Evolutionary conservation across 2,888 invertebrate genomes (phyloP).

Genomic region (Drosophila cognata): DNA sequence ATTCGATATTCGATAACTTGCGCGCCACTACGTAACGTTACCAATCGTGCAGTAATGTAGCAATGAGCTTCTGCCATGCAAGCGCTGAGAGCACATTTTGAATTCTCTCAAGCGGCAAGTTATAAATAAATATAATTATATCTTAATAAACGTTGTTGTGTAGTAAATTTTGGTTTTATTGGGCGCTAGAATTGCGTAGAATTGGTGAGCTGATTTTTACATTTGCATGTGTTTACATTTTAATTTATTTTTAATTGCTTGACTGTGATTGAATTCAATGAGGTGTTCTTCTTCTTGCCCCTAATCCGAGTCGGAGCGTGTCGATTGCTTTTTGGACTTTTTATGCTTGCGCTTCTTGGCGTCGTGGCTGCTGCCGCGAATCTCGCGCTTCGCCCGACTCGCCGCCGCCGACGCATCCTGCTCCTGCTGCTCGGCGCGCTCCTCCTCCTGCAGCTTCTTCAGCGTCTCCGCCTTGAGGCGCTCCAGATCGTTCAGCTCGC

Average conservation of each 20-base stretch:
- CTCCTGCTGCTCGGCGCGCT: conserved; percentile 45
- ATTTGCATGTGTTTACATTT: conserved; percentile 24
- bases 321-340: conserved; percentile 81
- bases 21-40: conserved; percentile 1
- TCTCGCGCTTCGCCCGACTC: conserved; percentile 46
- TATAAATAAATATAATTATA: background rate
- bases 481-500: conserved; percentile 83
- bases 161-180: conserved; percentile 46
- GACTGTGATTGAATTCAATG: conserved; percentile 30
- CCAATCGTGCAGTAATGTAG: background rate
- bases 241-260: conserved; percentile 36
- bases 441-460: conserved; percentile 82
- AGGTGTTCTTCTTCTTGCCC: conserved; percentile 7
- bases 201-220: conserved; percentile 52
- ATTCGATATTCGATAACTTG: conserved; percentile 15
- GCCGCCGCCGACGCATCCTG: conserved; percentile 2
- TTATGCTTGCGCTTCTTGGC: conserved; percentile 82
- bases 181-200: conserved; percentile 19
- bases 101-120: background rate
- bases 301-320: conserved; percentile 77
- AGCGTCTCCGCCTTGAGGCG: conserved; percentile 84
- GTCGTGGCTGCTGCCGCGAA: conserved; percentile 55
- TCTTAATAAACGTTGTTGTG: background rate
- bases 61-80: conserved; percentile 12
- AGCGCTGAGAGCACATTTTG: background rate